These are phyloP conservation scores for Xyrichtys novacula DNA, from an alignment of 2,797 vertebrate species.

Conservation along the genomic window DNA sequence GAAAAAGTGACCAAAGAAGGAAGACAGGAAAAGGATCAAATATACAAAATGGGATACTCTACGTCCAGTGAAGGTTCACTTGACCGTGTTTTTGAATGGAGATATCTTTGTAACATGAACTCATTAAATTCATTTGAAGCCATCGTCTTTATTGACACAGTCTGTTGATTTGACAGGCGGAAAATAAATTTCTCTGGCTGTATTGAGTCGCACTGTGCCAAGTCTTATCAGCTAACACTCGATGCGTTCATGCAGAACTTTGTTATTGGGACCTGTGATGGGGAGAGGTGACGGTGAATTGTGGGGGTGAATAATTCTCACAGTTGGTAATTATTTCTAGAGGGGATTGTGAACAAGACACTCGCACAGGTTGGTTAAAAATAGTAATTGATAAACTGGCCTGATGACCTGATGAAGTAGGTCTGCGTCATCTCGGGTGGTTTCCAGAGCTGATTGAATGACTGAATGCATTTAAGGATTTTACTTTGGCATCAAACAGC, in stretches of 20 bases:
- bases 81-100: slow-evolving; percentile 16
- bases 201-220: slow-evolving; percentile 41
- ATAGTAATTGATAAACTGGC: slow-evolving; percentile 28
- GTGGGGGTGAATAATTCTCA: slow-evolving; percentile 47
- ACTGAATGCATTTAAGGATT: no score
- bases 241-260: slow-evolving; percentile 56
- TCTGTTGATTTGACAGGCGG: slow-evolving; percentile 36
- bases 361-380: background rate
- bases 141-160: slow-evolving; percentile 37
- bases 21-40: no score
- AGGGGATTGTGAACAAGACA: slow-evolving; percentile 37
- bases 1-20: background rate
- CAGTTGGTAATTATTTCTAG: slow-evolving; percentile 60
- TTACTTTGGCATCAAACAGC: no score
- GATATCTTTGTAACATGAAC: slow-evolving; percentile 42
- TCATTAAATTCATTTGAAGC: slow-evolving; percentile 38
- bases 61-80: background rate
- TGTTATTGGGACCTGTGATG: slow-evolving; percentile 52
- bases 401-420: slow-evolving; percentile 15
- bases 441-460: background rate
- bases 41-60: background rate
- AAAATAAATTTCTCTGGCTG: slow-evolving; percentile 44
- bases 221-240: slow-evolving; percentile 50
- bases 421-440: background rate
- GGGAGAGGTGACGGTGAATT: slow-evolving; percentile 34